Evolutionary conservation across 2,888 invertebrate species (phyloP), one percentile per base, ranked within the genome.

Genomic region (Melangyna quadrimaculata): DNA sequence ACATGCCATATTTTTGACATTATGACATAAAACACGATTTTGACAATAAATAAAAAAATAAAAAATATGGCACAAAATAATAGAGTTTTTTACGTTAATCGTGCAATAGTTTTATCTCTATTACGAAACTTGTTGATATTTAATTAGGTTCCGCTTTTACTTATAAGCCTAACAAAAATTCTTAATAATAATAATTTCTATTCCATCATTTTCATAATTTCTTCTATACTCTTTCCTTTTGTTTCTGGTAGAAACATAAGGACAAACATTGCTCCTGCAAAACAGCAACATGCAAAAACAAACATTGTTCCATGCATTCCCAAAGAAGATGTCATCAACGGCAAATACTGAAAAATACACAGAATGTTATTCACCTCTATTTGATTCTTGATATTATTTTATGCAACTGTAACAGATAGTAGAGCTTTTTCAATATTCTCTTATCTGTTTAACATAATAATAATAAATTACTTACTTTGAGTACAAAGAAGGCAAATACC

Each of bases 291-390:
- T 14, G 90, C 89, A 75, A 92, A 92, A 24, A 89, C 57, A 24
- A 90, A 90, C 84, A 92, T 89, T 9, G 90, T 88, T 0, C 90
- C 90, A 51, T 92, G 89, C 90, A 92, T 89, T n/a, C 90, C 90
- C 12, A 90, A 57, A 0, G 88, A 10, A 9, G 84, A 87, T 0
- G 87, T 89, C 72, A 91, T 45, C 27, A 89, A 35, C 0, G 91
- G 90, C 69, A 91, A 87, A 22, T 89, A 89, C 91, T 91, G 67
- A 0, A 83, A 88, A 79, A 12, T 29, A 57, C 12, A 55, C 27
- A 40, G 7, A 40, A 37, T 6, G 14, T 37, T 37, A 35, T 35
- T n/a, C 3, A 35, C 12, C 27, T 27, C 6, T 27, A 27, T n/a
- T n/a, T n/a, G n/a, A n/a, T n/a, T n/a, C n/a, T n/a, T n/a, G n/a